These are phyloP conservation scores for Drosophila helvetica DNA, from an alignment of 2,888 invertebrate species.

Conservation along the genomic window DNA sequence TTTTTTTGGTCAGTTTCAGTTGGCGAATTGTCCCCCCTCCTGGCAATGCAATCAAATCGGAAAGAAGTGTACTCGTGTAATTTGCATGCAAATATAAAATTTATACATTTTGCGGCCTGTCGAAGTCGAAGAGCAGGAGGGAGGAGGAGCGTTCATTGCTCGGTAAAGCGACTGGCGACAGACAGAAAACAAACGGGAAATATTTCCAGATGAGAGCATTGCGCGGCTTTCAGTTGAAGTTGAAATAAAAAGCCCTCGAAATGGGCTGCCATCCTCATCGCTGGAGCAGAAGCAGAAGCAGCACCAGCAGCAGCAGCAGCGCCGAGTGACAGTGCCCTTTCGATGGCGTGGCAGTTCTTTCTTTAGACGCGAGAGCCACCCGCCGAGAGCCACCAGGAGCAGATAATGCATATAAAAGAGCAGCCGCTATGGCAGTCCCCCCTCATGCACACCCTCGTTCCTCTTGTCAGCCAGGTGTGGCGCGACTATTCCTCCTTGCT, in stretches of 20 bases:
- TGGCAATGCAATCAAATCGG: slow-evolving; percentile 47
- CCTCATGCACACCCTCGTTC: not conserved
- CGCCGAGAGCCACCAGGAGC: not conserved
- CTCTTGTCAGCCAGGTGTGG: slow-evolving; percentile 6
- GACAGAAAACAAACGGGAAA: slow-evolving; percentile 9
- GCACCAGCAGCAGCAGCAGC: slow-evolving; percentile 12
- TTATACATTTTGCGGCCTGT: slow-evolving; percentile 37
- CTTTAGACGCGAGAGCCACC: not conserved
- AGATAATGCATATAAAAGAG: slow-evolving; percentile 52
- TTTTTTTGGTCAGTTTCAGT: slow-evolving; percentile 22
- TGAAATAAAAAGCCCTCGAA: slow-evolving; percentile 58
- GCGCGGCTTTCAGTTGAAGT: slow-evolving; percentile 35
- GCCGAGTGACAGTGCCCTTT: slow-evolving; percentile 47
- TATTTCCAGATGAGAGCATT: slow-evolving; percentile 43
- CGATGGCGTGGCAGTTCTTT: slow-evolving; percentile 3
- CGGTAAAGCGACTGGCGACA: not conserved
- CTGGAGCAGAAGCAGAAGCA: not conserved
- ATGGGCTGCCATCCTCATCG: slow-evolving; percentile 30
- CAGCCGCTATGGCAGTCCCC: slow-evolving; percentile 9
- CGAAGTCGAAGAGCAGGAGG: slow-evolving; percentile 4
- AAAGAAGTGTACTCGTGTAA: slow-evolving; percentile 40
- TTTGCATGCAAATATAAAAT: slow-evolving; percentile 46
- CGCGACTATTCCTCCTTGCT: slow-evolving; percentile 12
- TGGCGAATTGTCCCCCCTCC: no score
- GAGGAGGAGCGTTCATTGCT: slow-evolving; percentile 1